Evolutionary conservation across 2,888 invertebrate species (phyloP), one percentile per base, ranked within the genome.

Genomic region (Flexamia atlantica): DNA sequence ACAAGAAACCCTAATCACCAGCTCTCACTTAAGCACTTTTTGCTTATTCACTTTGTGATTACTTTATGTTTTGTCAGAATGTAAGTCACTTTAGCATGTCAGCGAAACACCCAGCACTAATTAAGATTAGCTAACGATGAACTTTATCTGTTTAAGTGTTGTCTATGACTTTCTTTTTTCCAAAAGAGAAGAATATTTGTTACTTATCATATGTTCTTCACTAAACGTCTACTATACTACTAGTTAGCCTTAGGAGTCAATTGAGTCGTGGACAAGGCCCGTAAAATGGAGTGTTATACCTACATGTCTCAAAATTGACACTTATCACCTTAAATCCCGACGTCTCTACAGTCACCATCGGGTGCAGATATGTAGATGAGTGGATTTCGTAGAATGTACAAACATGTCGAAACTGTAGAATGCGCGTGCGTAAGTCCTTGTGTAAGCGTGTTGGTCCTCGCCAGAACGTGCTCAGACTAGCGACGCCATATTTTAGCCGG

Each of bases 1-100:
- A 64, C 64, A 64, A 30, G 23, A 57, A 64, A 28, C 28, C 17
- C 57, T 25, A 57, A 64, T 53, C 64, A 64, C 64, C 20, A 7
- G 64, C 64, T 64, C 53, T 64, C 64, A 28, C 64, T 23, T 53
- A 64, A 64, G 64, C 64, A 64, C 64, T 28, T 64, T 57, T 64
- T 64, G 64, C 64, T 64, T 64, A 23, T 53, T 14, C 57, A 57
- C 57, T 14, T 30, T 64, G 64, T 64, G 64, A 28, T 64, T 17
- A 53, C 53, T 53, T 23, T 53, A 17, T 30, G 28, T 64, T 64
- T 64, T 64, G 64, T 64, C 30, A 64, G 64, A 64, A 28, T 28
- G 28, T 28, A 64, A 64, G 28, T 28, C 64, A 64, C 64, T 17
- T 17, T 0, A 64, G 64, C 64, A 64, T 64, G 64, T 4, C 9